Base-by-base conservation (phyloP, 2,113 vertebrate genomes). In the Scomber japonicus region DNA sequence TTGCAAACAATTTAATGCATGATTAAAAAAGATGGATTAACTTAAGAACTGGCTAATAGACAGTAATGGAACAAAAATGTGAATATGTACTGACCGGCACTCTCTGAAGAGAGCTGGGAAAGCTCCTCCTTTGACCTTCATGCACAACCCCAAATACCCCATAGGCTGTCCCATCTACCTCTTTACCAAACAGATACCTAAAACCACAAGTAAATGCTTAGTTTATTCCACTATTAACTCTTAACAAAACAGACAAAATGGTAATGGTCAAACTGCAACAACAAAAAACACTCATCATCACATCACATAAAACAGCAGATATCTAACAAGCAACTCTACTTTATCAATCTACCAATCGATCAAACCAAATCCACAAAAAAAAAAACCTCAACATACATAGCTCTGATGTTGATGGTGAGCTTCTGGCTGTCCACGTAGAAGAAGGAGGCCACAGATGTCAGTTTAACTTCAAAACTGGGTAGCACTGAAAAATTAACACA, bases 141-240 rank as follows among this genome's bases (percentile, higher is more conserved):
- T 90, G 65, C 0, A 93, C 56, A 4, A 97, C 71, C 0, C 96
- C 96, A 14, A 98, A 98, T 72, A 98, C 94, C 61, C 93, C 95
- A 0, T 95, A 97, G 15, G 95, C 97, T 0, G 55, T 61, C 0
- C 96, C 97, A 0, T 93, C 13, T 21, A 97, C 89, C 0, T 46
- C 68, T 82, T 96, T 85, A n/a, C 95, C 96, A 0, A 96, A 97
- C 10, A 97, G 81, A 90, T 96, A 98, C 65, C 97, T 97, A 44
- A 54, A 44, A 40, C 35, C 35, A 40, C 35, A 40, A 40, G 35
- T 9, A 9, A 40, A 40, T 7, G 7, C 2, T 2, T 27, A 2
- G 24, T 27, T 27, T 27, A 27, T 27, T 27, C 24, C 24, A 27
- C 24, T 27, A 27, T 27, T 27, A 27, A 27, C 24, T 27, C 24